Evolutionary conservation across 2,888 invertebrate genomes (phyloP).

Genomic region (Notodonta ziczac): DNA sequence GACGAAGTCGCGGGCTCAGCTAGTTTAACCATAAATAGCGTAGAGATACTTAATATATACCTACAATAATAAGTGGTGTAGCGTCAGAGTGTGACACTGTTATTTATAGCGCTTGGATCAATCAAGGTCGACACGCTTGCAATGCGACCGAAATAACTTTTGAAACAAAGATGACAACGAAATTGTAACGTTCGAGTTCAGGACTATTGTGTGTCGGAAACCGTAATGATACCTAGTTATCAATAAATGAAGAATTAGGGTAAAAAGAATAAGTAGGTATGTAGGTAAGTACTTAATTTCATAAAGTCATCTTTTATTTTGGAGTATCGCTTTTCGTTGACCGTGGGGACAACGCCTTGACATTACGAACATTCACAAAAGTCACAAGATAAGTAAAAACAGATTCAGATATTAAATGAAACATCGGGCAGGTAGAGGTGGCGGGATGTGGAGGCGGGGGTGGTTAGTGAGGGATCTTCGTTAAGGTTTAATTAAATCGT

Average conservation of each 20-base stretch:
- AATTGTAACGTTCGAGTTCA: too few relatives aligned
- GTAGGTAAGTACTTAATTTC: too few relatives aligned
- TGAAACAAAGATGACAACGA: not conserved
- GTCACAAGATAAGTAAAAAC: conserved; percentile 42
- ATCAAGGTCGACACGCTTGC: not conserved
- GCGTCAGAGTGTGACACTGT: not conserved
- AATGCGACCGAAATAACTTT: conserved; percentile 2
- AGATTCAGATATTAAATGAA: conserved; percentile 74
- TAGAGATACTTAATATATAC: too few relatives aligned
- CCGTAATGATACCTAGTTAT: too few relatives aligned
- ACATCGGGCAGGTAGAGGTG: conserved; percentile 70
- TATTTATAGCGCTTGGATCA: conserved; percentile 2
- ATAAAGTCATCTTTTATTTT: too few relatives aligned
- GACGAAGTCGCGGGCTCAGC: too few relatives aligned
- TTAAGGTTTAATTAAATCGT: conserved; percentile 85
- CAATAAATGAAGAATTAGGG: too few relatives aligned
- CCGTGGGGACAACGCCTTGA: conserved; percentile 6
- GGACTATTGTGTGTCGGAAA: too few relatives aligned
- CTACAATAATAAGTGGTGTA: not conserved
- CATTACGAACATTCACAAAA: conserved; percentile 29
- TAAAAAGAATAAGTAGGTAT: too few relatives aligned
- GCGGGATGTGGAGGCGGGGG: conserved; percentile 41
- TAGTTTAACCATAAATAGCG: too few relatives aligned
- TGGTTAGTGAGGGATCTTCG: conserved; percentile 65
- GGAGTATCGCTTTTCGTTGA: too few relatives aligned